Base-by-base conservation (phyloP, 2,113 vertebrate genomes). In the Meleagris gallopavo region DNA sequence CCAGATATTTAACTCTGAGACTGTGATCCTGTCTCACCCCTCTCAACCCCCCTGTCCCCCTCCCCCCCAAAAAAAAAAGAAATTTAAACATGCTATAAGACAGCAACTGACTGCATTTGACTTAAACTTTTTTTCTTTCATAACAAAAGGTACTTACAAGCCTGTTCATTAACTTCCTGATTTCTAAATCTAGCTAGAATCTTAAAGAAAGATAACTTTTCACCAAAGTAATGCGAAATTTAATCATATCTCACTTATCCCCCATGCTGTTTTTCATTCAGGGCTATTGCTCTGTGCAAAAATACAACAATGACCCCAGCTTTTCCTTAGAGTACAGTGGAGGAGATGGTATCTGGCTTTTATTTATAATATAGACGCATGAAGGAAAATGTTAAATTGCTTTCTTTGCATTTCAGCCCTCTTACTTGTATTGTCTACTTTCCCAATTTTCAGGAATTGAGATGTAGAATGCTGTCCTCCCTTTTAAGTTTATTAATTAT, bases 271-370 rank as follows among this genome's bases (percentile, higher is more conserved):
- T 79, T 48, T 67, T 75, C 20, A 83, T n/a, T 2, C 16, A 52
- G 6, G 43, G 54, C 12, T 67, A 41, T 21, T 36, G 1, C 41
- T 76, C 24, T 65, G 11, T 48, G 27, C 3, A 46, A 76, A 73
- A 86, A 21, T 8, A 32, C 9, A 40, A 38, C 0, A 0, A 32
- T 34, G 65, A 34, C 12, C 4, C 3, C 19, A 6, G 12, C 6
- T 65, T 8, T 71, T 54, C 11, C 50, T 58, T 85, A 69, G 75
- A 92, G 55, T 27, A 79, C 2, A 55, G 40, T 57, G 48, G 48
- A 25, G 48, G 10, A 50, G 48, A 50, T 50, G 48, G 45, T 21
- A 46, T 46, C 19, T 32, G 40, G 13, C 6, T 61, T 9, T 72
- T 60, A 11, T 57, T 65, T 83, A 65, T 80, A 90, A 65, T 32